These are phyloP conservation scores for Epinephelus cyanopodus DNA, from an alignment of 2,113 vertebrate species.

Conservation along the genomic window DNA sequence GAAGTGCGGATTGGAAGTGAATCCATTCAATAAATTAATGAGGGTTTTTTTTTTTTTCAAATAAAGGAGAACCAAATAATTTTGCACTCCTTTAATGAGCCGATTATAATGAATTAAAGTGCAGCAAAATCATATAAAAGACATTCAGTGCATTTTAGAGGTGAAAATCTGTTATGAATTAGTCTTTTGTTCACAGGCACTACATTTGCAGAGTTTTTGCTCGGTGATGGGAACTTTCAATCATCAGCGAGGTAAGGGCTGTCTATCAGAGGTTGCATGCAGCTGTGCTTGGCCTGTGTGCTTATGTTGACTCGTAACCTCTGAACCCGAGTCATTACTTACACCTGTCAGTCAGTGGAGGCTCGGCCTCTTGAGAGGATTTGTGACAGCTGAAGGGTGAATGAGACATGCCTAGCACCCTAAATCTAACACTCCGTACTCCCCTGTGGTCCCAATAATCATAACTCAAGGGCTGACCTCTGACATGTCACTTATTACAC, in stretches of 20 bases:
- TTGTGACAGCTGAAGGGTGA: conserved; percentile 81
- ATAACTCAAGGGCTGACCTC: conserved; percentile 78
- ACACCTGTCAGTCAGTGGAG: conserved; percentile 81
- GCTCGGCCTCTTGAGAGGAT: conserved; percentile 59
- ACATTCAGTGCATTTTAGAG: not conserved
- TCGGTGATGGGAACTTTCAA: conserved; percentile 21
- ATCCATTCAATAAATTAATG: conserved; percentile 11
- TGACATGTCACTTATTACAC: conserved; percentile 68
- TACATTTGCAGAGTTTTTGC: conserved; percentile 17
- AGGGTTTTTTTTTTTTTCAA: not conserved
- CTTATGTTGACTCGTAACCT: conserved; percentile 73
- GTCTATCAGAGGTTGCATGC: conserved; percentile 38
- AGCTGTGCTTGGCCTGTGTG: conserved; percentile 74
- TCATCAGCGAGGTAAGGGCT: conserved; percentile 41
- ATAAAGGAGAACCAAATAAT: not conserved
- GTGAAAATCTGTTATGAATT: conserved; percentile 32
- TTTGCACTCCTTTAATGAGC: conserved; percentile 13
- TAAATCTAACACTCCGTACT: conserved; percentile 61
- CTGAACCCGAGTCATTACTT: conserved; percentile 77
- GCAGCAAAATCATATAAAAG: conserved; percentile 17
- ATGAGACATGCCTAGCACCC: conserved; percentile 70
- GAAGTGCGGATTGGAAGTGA: conserved; percentile 5
- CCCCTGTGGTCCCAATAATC: conserved; percentile 72
- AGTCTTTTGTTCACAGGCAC: conserved; percentile 22
- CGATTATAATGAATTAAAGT: conserved; percentile 5